Conservation (phyloP, 2,113 vertebrate genomes). For the Climacteris rufus region DNA sequence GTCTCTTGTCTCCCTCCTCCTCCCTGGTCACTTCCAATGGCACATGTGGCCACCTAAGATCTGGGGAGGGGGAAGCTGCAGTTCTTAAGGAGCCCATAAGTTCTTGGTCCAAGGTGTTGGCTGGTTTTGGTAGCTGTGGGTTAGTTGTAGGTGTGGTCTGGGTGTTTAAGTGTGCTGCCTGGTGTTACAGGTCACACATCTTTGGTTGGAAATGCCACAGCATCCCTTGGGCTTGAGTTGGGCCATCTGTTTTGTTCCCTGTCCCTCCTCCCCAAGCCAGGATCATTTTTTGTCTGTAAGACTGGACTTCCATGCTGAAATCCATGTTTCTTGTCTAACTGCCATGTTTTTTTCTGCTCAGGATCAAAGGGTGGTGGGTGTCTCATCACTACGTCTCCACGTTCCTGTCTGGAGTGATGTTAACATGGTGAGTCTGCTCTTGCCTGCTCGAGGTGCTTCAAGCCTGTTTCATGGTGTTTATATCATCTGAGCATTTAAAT, state of each 20-base stretch:
- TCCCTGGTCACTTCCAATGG: neutral
- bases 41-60: neutral
- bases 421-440: conserved; percentile 87
- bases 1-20: neutral
- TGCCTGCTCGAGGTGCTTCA: neutral
- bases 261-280: neutral
- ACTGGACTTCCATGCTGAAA: neutral
- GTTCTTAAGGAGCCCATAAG: neutral
- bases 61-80: neutral
- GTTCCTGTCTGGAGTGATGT: conserved; percentile 95
- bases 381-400: conserved; percentile 97
- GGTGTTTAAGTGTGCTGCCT: neutral
- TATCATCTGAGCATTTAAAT: neutral
- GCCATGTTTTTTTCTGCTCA: neutral
- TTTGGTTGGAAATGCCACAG: neutral
- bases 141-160: neutral
- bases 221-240: neutral
- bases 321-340: neutral
- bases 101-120: neutral
- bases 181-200: neutral
- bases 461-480: neutral
- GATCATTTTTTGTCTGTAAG: neutral
- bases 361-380: conserved; percentile 99
- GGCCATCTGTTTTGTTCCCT: neutral
- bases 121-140: neutral